These are phyloP conservation scores for Drosophila repletoides DNA, from an alignment of 1,140 invertebrate species.

Conservation along the genomic window DNA sequence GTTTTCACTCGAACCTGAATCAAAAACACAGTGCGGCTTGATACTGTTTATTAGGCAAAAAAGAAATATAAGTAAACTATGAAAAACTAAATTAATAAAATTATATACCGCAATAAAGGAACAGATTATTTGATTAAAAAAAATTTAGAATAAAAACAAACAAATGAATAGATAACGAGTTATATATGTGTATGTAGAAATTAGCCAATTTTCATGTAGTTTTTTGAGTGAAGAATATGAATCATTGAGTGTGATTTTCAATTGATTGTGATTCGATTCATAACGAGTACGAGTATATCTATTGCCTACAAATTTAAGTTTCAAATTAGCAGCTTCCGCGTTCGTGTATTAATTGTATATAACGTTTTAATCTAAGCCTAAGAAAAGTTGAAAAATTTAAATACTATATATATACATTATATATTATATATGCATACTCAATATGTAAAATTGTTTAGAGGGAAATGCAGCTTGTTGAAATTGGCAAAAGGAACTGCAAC, in stretches of 20 bases:
- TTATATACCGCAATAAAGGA: constrained; percentile 43
- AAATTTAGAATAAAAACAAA: too few relatives aligned
- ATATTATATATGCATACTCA: constrained; percentile 9
- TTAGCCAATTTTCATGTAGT: constrained; percentile 64
- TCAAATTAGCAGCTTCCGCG: constrained; percentile 55
- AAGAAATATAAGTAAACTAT: too few relatives aligned
- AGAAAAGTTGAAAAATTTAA: constrained; percentile 47
- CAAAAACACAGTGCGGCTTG: constrained; percentile 18
- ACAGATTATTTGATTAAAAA: constrained; percentile 51
- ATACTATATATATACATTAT: constrained; percentile 14
- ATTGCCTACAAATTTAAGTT: constrained; percentile 52
- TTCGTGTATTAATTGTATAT: constrained; percentile 70
- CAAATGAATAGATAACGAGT: constrained; percentile 27
- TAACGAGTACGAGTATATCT: too few relatives aligned
- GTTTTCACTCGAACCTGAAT: constrained; percentile 20
- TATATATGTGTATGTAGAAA: constrained; percentile 53
- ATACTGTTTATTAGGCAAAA: constrained; percentile 34
- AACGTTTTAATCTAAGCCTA: constrained; percentile 58
- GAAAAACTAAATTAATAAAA: constrained; percentile 26
- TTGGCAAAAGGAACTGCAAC: constrained; percentile 27
- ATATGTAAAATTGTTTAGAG: constrained; percentile 29
- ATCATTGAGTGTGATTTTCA: constrained; percentile 56
- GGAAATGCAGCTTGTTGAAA: constrained; percentile 27
- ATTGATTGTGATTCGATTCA: constrained; percentile 43
- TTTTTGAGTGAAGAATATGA: constrained; percentile 41